Base-by-base conservation (phyloP, 2,888 invertebrate genomes). In the Sarcophaga rosellei region DNA sequence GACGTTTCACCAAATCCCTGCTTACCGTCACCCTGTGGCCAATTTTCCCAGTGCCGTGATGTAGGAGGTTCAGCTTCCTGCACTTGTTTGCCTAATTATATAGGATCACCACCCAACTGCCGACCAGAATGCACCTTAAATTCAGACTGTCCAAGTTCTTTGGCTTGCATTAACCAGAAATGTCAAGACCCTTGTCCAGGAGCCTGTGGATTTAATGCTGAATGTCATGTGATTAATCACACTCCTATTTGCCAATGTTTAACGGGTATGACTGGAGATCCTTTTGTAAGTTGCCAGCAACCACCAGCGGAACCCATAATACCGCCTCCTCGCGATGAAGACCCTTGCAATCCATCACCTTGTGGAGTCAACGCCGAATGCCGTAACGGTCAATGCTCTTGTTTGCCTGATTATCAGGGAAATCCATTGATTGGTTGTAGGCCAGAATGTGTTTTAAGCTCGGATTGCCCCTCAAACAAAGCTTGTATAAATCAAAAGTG, bases 171-270 rank as follows among this genome's bases (percentile, higher is more conserved):
- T 17, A 94, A 95, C 88, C 95, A 95, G 93, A 96, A 94, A 91
- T 96, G 96, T 90, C 93, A 94, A 47, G 96, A 96, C 92, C 96
- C 96, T 20, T 96, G 96, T 87, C 95, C 95, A 1, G 96, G 96
- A 23, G 95, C 96, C 66, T 96, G 96, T 89, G 96, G 96, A 70
- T 93, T 94, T 89, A 94, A 94, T 88, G 95, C 96, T 88, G 90
- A 94, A 88, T 95, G 96, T 91, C 93, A 92, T 68, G 95, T 96
- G 10, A 94, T 95, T 83, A 95, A 95, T 90, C 96, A 96, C 89
- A 94, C 94, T 61, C 96, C 96, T 2, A 94, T 95, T 12, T 96
- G 96, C 89, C 94, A 95, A 35, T 96, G 96, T 90, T 90, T 93
- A 5, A 94, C 94, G 89, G 94, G 94, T n/a, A 93, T 93, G 61